phyloP scores from a whole-genome alignment of 1,140 invertebrate species.

The Nymphalis io region DNA sequence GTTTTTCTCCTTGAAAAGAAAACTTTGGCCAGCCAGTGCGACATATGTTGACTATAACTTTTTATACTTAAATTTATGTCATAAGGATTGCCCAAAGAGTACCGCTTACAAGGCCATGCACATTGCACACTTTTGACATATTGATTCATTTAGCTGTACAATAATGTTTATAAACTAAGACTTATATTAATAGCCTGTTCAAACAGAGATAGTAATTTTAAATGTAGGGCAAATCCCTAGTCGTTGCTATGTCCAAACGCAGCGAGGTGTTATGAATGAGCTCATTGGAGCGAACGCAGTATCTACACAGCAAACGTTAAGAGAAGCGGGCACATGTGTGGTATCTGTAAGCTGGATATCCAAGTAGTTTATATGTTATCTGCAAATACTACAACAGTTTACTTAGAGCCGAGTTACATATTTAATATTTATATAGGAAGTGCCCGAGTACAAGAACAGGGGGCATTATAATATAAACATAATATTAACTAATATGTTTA shows the following conservation, averaged over 20 bases:
- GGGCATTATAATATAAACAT: no score
- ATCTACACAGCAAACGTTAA: conserved; percentile 15
- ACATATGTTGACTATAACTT: no score
- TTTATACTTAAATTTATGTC: no score
- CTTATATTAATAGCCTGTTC: conserved; percentile 2
- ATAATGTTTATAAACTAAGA: neutral
- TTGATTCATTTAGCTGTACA: neutral
- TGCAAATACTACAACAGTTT: neutral
- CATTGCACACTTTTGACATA: no score
- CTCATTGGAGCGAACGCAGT: conserved; percentile 19
- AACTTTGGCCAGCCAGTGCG: no score
- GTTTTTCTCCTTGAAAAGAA: no score
- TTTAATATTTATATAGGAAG: no score
- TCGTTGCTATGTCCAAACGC: conserved; percentile 7
- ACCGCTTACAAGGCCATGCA: no score
- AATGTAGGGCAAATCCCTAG: conserved; percentile 18
- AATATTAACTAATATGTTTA: no score
- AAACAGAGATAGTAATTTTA: conserved; percentile 9
- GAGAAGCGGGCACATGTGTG: conserved; percentile 3
- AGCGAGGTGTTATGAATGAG: conserved; percentile 28
- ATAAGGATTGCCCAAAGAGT: no score
- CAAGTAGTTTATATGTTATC: conserved; percentile 8
- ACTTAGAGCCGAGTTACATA: neutral
- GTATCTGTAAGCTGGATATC: conserved; percentile 6
- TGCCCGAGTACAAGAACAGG: no score